Evolutionary conservation across 2,113 vertebrate genomes (phyloP).

Genomic region (Hippolais icterina): DNA sequence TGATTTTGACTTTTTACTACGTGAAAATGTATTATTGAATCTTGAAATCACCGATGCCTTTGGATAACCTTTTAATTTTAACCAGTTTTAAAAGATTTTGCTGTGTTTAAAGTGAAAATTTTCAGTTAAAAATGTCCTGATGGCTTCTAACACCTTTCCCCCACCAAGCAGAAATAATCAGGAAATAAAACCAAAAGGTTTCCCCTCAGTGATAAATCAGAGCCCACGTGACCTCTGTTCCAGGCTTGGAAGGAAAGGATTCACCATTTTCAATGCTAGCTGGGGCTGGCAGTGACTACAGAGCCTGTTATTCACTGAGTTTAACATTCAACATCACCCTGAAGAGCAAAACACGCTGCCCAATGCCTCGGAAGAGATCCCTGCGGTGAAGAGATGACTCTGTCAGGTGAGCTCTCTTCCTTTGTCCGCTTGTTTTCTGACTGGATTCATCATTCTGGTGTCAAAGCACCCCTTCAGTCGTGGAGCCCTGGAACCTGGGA

Average conservation of each 20-base stretch:
- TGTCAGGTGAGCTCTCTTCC: neutral
- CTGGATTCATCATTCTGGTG: neutral
- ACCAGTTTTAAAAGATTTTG: neutral
- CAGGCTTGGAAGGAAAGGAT: neutral
- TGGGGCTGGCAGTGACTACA: neutral
- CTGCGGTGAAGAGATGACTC: neutral
- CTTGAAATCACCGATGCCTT: neutral
- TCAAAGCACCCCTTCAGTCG: neutral
- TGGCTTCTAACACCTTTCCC: neutral
- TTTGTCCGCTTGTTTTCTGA: neutral
- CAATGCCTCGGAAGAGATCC: neutral
- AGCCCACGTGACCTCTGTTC: neutral
- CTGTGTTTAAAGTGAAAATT: neutral
- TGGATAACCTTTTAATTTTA: neutral
- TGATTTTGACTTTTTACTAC: neutral
- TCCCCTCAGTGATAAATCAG: neutral
- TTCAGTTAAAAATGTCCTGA: neutral
- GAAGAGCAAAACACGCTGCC: neutral
- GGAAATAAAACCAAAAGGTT: neutral
- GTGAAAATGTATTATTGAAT: neutral
- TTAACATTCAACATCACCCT: neutral
- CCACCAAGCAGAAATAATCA: neutral
- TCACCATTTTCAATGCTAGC: neutral
- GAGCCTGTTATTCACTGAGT: neutral
- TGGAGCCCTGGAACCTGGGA: neutral